phyloP scores from a whole-genome alignment of 30 jellyfish, hydroid and myxozoan genomes.

The Clytia hemisphaerica region DNA sequence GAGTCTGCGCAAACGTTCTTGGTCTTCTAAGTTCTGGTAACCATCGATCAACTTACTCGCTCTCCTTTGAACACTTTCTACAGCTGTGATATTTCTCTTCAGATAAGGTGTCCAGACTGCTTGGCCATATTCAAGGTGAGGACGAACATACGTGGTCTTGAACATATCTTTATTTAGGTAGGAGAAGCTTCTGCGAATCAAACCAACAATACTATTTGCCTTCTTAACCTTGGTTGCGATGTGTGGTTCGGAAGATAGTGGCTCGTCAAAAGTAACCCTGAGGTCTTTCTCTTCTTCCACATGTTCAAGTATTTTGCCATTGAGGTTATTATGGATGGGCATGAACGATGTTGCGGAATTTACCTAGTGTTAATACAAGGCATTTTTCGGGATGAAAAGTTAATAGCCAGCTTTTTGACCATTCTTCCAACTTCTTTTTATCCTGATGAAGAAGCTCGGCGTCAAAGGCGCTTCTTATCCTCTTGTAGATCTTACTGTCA shows the following conservation, averaged over 20 bases:
- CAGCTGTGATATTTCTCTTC: too few relatives aligned
- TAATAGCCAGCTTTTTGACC: too few relatives aligned
- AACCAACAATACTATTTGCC: neutral
- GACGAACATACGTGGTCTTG: neutral
- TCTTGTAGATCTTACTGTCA: too few relatives aligned
- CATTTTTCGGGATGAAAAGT: too few relatives aligned
- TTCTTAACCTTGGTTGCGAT: neutral
- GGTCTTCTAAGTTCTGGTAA: too few relatives aligned
- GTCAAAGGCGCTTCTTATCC: too few relatives aligned
- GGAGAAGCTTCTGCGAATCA: slow-evolving; percentile 1
- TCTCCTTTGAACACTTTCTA: too few relatives aligned
- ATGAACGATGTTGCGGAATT: neutral
- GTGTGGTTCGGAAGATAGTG: neutral
- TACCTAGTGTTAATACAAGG: neutral
- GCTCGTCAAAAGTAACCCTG: neutral
- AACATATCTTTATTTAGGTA: neutral
- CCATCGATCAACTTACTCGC: too few relatives aligned
- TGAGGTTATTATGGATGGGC: neutral
- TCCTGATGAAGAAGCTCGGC: too few relatives aligned
- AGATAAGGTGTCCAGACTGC: slow-evolving; percentile 13
- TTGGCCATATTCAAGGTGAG: slow-evolving; percentile 1
- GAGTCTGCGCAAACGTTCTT: too few relatives aligned
- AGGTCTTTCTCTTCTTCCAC: slow-evolving; percentile 10
- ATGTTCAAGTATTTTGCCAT: neutral
- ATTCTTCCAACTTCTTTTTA: too few relatives aligned